A percentile compares a stretch with the other conserved stretches of the same genome.
These are phyloP conservation scores for Apaloderma vittatum DNA, from an alignment of 2,113 vertebrate genomes.

Conservation along the genomic window DNA sequence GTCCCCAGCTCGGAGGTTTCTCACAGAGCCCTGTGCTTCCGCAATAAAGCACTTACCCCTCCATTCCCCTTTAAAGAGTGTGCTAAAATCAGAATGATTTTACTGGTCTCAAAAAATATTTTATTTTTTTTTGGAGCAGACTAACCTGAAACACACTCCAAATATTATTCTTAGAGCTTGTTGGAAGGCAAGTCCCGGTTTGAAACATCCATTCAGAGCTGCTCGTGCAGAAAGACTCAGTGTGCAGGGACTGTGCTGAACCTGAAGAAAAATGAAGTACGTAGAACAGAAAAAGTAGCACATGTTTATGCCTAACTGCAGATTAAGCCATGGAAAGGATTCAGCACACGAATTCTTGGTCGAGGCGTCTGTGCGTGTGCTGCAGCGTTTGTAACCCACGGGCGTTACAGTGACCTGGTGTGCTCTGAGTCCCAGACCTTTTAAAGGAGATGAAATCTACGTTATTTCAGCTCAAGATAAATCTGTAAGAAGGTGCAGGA, in stretches of 20 bases:
- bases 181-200: background rate
- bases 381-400: too few species aligned
- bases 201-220: background rate
- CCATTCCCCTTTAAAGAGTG: background rate
- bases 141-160: background rate
- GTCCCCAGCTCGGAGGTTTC: background rate
- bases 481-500: background rate
- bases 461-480: background rate
- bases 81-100: background rate
- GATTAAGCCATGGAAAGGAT: background rate
- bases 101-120: background rate
- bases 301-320: background rate
- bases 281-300: background rate
- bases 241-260: accelerated
- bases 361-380: background rate
- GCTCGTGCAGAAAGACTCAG: background rate
- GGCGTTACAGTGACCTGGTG: background rate
- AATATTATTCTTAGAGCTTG: background rate
- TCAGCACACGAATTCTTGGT: background rate
- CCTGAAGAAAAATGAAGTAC: background rate
- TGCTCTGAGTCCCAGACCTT: background rate
- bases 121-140: too few species aligned
- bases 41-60: background rate
- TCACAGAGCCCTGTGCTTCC: background rate
- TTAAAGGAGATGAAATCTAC: background rate